Conservation (phyloP, 2,113 vertebrate species). For the Phalacrocorax aristotelis region DNA sequence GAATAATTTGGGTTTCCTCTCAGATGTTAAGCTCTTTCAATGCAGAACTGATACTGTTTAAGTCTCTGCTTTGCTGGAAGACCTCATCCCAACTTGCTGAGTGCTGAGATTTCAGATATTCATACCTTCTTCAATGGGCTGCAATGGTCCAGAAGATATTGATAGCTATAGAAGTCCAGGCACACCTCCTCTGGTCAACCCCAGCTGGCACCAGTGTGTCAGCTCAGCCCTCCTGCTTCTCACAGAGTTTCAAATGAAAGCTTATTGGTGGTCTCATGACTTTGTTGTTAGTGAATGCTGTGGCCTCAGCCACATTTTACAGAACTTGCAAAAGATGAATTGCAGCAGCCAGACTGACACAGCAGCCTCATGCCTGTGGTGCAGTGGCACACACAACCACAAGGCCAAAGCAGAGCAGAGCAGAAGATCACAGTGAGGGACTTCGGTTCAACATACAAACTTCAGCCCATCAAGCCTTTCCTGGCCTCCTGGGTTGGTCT, state of each 20-base stretch:
- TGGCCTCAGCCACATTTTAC: neutral
- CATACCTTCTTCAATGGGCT: neutral
- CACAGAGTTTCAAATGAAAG: neutral
- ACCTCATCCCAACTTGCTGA: neutral
- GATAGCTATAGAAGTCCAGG: neutral
- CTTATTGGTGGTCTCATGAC: fast-evolving
- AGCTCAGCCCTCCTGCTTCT: neutral
- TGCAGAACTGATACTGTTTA: neutral
- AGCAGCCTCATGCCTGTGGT: fast-evolving
- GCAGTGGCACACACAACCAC: too few relatives aligned
- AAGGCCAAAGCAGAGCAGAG: neutral
- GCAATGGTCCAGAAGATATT: neutral
- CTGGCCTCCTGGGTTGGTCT: fast-evolving
- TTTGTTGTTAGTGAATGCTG: neutral
- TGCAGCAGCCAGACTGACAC: neutral
- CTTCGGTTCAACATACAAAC: neutral
- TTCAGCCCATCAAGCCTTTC: neutral
- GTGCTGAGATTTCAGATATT: neutral
- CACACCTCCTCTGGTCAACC: neutral
- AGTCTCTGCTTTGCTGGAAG: neutral
- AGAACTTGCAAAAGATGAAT: neutral
- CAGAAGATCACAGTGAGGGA: neutral
- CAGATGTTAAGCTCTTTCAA: neutral
- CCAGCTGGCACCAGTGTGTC: neutral
- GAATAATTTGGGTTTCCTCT: neutral